Evolutionary conservation across 2,797 vertebrate genomes (phyloP).

Genomic region (Neosalanx taihuensis): DNA sequence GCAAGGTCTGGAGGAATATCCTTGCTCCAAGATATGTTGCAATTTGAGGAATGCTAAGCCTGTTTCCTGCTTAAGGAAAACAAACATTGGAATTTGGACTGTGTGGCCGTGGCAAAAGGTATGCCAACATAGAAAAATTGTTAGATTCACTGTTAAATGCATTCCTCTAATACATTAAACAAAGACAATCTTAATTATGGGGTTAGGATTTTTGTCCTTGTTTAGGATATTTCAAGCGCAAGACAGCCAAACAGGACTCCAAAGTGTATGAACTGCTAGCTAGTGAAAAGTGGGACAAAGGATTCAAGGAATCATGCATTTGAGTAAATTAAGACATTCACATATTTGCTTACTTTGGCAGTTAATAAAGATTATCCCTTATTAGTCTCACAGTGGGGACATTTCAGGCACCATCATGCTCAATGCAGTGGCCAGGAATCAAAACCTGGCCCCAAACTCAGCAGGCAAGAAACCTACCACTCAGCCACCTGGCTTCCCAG

Average conservation of each 20-base stretch:
- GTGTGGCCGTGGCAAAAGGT: background rate
- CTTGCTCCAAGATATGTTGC: conserved; percentile 30
- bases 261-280: background rate
- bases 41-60: conserved; percentile 38
- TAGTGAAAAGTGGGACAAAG: background rate
- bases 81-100: conserved; percentile 20
- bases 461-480: too few species aligned
- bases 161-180: too few species aligned
- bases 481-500: too few species aligned
- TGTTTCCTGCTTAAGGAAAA: conserved; percentile 30
- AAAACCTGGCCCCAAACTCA: too few species aligned
- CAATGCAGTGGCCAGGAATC: too few species aligned
- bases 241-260: too few species aligned
- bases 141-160: background rate
- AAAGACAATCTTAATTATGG: background rate
- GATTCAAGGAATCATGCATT: background rate
- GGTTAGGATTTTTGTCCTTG: background rate
- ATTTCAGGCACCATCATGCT: too few species aligned
- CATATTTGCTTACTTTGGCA: background rate
- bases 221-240: too few species aligned
- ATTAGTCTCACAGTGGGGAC: too few species aligned
- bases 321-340: background rate
- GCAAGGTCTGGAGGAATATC: conserved; percentile 9
- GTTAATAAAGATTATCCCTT: background rate
- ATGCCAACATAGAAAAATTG: background rate